Percentiles rank a stretch among this genome's conserved stretches.
These are phyloP conservation scores for Genyomyrus donnyi DNA, from an alignment of 2,113 vertebrate genomes.

Conservation along the genomic window DNA sequence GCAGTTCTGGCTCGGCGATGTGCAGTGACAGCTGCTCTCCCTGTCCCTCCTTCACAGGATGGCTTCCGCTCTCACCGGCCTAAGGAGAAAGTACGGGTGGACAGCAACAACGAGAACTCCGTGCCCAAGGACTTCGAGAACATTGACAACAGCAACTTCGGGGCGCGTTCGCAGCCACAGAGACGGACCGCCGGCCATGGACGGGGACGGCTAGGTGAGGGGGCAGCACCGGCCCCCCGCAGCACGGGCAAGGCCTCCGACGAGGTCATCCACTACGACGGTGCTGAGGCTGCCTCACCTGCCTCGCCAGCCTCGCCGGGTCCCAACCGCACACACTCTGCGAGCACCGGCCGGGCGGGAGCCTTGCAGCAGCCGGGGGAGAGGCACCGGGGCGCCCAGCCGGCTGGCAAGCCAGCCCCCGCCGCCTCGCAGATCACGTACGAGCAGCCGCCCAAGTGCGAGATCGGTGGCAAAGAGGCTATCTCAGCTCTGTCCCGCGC, in stretches of 20 bases:
- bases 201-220: conserved; percentile 72
- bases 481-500: conserved; percentile 84
- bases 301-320: neutral
- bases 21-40: neutral
- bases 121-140: conserved; percentile 98
- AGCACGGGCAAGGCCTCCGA: conserved; percentile 64
- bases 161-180: conserved; percentile 78
- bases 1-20: neutral
- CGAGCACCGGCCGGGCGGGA: conserved; percentile 42
- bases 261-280: conserved; percentile 58
- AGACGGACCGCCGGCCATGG: conserved; percentile 68
- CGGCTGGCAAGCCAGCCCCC: conserved; percentile 39
- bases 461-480: conserved; percentile 91
- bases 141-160: conserved; percentile 96
- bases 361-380: conserved; percentile 41
- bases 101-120: conserved; percentile 98
- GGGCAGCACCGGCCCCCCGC: conserved; percentile 58
- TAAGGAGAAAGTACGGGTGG: conserved; percentile 82
- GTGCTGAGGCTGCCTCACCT: conserved; percentile 34
- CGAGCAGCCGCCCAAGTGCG: conserved; percentile 77
- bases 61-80: conserved; percentile 90
- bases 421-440: conserved; percentile 63
- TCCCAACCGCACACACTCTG: conserved; percentile 21
- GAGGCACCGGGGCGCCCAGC: conserved; percentile 43
- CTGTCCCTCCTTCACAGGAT: conserved; percentile 59